Base-by-base conservation (phyloP, 2,888 invertebrate genomes). In the Drosophila differens region DNA sequence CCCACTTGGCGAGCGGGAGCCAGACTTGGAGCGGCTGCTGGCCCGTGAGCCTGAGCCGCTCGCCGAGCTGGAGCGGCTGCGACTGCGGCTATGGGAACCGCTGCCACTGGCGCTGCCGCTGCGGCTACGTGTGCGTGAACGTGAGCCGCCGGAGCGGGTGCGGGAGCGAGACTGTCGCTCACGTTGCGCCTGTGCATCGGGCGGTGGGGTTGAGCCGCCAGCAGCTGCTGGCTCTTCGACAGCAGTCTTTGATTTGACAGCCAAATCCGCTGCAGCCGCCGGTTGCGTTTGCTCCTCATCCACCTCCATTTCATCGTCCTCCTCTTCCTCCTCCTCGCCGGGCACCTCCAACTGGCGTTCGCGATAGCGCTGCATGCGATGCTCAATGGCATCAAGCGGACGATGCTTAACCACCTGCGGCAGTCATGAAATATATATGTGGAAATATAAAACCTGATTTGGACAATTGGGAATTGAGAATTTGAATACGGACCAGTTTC, bases 331-430 rank as follows among this genome's bases (percentile, higher is more conserved):
- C n/a, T 96, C 96, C 76, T 95, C 95, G 37, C 96, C 95, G 6
- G 97, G 95, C 3, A 98, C 97, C 92, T 99, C 98, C 35, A 99
- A 94, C 92, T 98, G 97, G 81, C 96, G 96, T 94, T 98, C 97
- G 53, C 99, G 94, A 75, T 96, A 96, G 60, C 97, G 94, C 81
- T 98, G 97, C 95, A 98, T 97, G 75, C 96, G 95, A 92, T 97
- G 96, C 93, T 99, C 99, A 53, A 95, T 94, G 0, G 96, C 97
- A 91, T 97, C 96, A 85, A 99, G 95, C 7, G 97, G 96, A 47
- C 98, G 95, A 93, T 99, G 99, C 60, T 97, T 97, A 4, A 99
- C 98, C 30, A 92, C 91, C 91, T 91, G 41, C 2, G 59, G 10
- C 14, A 37, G 2, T 51, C 4, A 61, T 5, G 0, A 3, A 54